Evolutionary conservation across 2,888 invertebrate species (phyloP).

Genomic region (Hydraecia micacea): DNA sequence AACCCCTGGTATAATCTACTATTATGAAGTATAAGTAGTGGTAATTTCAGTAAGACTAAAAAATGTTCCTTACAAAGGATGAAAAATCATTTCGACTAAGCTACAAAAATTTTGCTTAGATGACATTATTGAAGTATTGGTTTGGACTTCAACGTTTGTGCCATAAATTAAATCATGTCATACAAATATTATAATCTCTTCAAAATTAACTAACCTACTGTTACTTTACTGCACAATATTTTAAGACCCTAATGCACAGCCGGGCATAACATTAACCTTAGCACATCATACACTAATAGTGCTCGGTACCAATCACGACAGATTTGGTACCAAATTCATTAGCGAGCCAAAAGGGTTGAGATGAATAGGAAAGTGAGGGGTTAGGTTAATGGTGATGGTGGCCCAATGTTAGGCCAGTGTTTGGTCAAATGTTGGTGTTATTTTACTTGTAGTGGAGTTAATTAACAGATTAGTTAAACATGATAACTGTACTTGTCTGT

Average conservation of each 20-base stretch:
- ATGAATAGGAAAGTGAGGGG: constrained; percentile 50
- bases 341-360: constrained; percentile 63
- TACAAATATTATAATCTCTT: too few species aligned
- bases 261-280: constrained; percentile 50
- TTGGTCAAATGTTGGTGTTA: constrained; percentile 25
- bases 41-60: too few species aligned
- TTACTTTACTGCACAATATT: not conserved
- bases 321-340: constrained; percentile 70
- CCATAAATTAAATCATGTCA: too few species aligned
- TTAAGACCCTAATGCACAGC: constrained; percentile 40
- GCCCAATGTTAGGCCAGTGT: constrained; percentile 36
- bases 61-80: too few species aligned
- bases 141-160: too few species aligned
- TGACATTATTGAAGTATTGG: too few species aligned
- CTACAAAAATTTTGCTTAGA: too few species aligned
- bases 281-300: constrained; percentile 67
- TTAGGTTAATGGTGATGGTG: constrained; percentile 31
- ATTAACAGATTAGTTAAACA: not conserved
- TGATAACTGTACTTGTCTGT: not conserved
- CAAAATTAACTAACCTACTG: constrained; percentile 39
- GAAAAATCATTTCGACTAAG: too few species aligned
- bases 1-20: too few species aligned
- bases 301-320: constrained; percentile 54
- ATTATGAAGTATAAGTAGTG: too few species aligned
- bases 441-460: not conserved